Percentiles rank a stretch among this genome's conserved stretches.
phyloP scores from a whole-genome alignment of 2,113 vertebrate genomes.

The Cryptotis parvus region DNA sequence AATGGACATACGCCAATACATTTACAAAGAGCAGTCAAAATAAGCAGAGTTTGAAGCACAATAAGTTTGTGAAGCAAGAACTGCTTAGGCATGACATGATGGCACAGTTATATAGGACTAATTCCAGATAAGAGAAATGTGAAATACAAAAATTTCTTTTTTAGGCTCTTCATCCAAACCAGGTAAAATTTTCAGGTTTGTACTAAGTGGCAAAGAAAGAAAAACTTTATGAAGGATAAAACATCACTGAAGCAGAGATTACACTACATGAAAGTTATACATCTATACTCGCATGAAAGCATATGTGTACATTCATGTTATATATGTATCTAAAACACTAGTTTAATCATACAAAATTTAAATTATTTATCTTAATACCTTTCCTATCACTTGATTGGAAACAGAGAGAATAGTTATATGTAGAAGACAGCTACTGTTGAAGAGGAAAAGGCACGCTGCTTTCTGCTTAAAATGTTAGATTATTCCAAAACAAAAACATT shows the following conservation, averaged over 20 bases:
- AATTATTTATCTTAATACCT: background rate
- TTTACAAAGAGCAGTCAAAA: background rate
- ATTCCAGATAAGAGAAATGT: background rate
- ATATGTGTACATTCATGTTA: too few relatives aligned
- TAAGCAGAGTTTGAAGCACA: background rate
- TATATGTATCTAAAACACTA: too few relatives aligned
- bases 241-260: conserved; percentile 35
- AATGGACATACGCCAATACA: background rate
- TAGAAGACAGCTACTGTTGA: background rate
- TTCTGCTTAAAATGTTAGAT: conserved; percentile 35
- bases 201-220: conserved; percentile 1
- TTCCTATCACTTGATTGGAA: conserved; percentile 1
- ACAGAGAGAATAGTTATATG: background rate
- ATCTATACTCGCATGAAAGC: too few relatives aligned
- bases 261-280: background rate
- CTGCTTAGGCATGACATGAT: background rate
- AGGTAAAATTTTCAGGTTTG: conserved; percentile 3
- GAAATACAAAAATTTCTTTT: conserved; percentile 26
- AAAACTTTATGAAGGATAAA: conserved; percentile 28
- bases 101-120: background rate
- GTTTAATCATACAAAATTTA: background rate
- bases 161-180: conserved; percentile 22
- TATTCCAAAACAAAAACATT: conserved; percentile 28
- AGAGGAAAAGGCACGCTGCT: background rate
- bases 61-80: background rate